Evolutionary conservation across 2,888 invertebrate genomes (phyloP).

Genomic region (Yponomeuta cagnagella): DNA sequence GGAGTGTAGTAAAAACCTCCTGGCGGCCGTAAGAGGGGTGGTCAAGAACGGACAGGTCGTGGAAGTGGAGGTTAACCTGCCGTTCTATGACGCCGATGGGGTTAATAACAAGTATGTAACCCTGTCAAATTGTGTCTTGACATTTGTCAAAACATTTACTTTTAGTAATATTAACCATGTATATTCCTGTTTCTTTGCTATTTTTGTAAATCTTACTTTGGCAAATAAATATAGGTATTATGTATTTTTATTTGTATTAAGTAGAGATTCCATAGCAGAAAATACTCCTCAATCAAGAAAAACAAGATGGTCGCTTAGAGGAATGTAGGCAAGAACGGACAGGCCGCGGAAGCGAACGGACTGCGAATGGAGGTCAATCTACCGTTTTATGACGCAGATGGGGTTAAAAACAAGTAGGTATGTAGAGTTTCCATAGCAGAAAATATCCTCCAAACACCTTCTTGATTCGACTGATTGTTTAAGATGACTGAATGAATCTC

Average conservation of each 20-base stretch:
- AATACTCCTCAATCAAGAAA: too few species aligned
- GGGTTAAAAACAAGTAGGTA: constrained; percentile 71
- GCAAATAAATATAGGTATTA: too few species aligned
- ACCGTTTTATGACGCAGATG: constrained; percentile 70
- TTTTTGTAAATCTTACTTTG: too few species aligned
- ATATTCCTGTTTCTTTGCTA: too few species aligned
- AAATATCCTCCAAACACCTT: too few species aligned
- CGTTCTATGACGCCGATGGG: constrained; percentile 64
- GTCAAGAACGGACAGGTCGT: constrained; percentile 11
- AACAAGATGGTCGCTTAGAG: background rate
- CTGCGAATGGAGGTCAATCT: constrained; percentile 61
- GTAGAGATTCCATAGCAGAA: constrained; percentile 27
- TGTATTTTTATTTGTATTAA: constrained; percentile 28
- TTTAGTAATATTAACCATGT: too few species aligned
- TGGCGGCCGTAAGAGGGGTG: background rate
- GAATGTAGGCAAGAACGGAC: constrained; percentile 29
- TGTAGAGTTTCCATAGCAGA: too few species aligned
- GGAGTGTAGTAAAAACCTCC: background rate
- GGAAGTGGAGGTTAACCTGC: constrained; percentile 65
- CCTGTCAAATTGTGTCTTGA: too few species aligned
- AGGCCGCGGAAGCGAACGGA: constrained; percentile 49
- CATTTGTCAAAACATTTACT: too few species aligned
- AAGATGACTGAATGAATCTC: too few species aligned
- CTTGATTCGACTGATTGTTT: too few species aligned
- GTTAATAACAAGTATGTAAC: constrained; percentile 39